A percentile compares a stretch with the other conserved stretches of the same genome.
These are phyloP conservation scores for Chamaetylas fuelleborni DNA, from an alignment of 2,113 vertebrate genomes.

Conservation along the genomic window DNA sequence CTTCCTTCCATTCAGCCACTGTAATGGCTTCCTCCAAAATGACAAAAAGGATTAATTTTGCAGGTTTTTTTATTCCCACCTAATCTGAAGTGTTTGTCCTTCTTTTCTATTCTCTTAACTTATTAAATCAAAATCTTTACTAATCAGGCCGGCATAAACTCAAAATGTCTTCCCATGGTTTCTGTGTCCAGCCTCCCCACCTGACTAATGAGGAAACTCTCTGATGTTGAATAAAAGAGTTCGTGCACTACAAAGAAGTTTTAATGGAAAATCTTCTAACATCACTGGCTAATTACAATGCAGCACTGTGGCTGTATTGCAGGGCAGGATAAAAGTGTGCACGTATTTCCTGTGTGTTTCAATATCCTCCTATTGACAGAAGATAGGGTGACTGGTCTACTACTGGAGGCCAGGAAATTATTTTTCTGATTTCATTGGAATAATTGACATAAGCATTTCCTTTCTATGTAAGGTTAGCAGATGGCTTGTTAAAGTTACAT, in stretches of 20 bases:
- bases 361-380: conserved; percentile 91
- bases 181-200: background rate
- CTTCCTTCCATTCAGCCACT: background rate
- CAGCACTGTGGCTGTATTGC: conserved; percentile 4
- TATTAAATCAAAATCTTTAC: background rate
- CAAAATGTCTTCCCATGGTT: background rate
- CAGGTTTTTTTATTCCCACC: background rate
- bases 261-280: conserved; percentile 52
- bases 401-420: conserved; percentile 83
- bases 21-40: background rate
- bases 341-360: conserved; percentile 66
- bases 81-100: background rate
- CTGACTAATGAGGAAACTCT: background rate
- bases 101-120: background rate
- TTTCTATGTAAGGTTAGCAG: conserved; percentile 67
- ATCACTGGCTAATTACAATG: conserved; percentile 60
- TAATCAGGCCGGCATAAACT: background rate
- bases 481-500: conserved; percentile 69
- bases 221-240: conserved; percentile 43
- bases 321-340: conserved; percentile 38
- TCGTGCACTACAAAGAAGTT: background rate
- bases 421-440: conserved; percentile 82
- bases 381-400: conserved; percentile 75
- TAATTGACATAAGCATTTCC: conserved; percentile 70
- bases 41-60: background rate